Evolutionary conservation across 2,797 vertebrate species (phyloP).

Genomic region (Mus minutoides): DNA sequence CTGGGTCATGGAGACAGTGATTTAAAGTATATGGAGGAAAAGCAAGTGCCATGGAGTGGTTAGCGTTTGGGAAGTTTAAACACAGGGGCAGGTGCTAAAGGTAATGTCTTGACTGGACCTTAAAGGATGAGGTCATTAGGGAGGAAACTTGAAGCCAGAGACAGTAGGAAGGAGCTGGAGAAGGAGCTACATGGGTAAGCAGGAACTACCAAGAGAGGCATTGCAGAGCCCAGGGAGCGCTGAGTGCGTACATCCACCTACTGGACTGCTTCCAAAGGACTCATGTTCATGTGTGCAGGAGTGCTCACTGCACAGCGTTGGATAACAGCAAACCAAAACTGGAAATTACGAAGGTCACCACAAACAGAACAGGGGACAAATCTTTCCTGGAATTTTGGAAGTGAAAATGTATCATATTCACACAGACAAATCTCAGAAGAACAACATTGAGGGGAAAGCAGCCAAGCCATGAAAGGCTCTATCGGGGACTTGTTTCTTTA

Average conservation of each 20-base stretch:
- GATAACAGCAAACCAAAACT: neutral
- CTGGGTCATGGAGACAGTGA: neutral
- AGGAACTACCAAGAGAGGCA: accelerated
- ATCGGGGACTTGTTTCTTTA: neutral
- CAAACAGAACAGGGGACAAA: neutral
- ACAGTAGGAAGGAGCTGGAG: neutral
- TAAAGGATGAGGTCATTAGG: neutral
- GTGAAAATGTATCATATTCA: neutral
- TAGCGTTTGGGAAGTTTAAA: neutral
- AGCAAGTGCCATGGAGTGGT: neutral
- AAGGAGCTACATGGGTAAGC: neutral
- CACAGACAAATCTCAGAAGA: neutral
- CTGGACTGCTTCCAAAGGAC: neutral
- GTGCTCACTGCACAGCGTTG: neutral
- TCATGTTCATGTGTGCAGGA: accelerated
- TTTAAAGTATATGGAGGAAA: neutral
- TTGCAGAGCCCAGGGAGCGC: neutral
- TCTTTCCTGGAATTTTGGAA: neutral
- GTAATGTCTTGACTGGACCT: neutral
- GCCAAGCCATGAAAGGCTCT: neutral
- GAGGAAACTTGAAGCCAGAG: neutral
- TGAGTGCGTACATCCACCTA: accelerated
- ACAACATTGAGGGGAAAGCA: neutral
- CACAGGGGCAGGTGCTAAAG: neutral
- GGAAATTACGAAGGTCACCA: neutral